Conservation (phyloP, 2,113 vertebrate genomes). For the Corythoichthys intestinalis region DNA sequence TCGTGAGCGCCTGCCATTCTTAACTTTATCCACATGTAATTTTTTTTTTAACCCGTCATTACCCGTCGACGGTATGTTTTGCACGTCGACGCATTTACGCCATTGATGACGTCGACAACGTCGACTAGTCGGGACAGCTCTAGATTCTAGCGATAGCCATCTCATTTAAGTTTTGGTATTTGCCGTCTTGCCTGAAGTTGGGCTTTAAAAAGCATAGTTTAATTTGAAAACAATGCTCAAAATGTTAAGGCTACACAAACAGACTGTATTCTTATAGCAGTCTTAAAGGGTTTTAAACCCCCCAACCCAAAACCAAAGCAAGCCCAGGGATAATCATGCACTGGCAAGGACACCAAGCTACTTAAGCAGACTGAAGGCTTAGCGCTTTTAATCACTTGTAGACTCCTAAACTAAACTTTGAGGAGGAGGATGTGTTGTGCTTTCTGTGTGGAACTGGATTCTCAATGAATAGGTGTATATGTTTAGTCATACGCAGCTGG, state of each 20-base stretch:
- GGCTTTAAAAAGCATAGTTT: constrained; percentile 19
- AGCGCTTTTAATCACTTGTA: constrained; percentile 53
- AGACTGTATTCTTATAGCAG: constrained; percentile 55
- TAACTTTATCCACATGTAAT: too few species aligned
- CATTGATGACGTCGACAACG: too few species aligned
- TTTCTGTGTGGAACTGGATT: constrained; percentile 31
- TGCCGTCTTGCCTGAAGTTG: background rate
- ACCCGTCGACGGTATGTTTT: too few species aligned
- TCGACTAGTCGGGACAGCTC: too few species aligned
- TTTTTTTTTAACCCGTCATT: too few species aligned
- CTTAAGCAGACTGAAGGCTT: constrained; percentile 54
- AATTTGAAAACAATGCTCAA: constrained; percentile 35
- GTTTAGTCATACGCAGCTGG: constrained; percentile 8
- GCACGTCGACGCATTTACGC: too few species aligned
- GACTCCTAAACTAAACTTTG: constrained; percentile 39
- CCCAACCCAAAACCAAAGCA: constrained; percentile 17
- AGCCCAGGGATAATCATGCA: constrained; percentile 48
- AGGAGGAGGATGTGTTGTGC: constrained; percentile 9
- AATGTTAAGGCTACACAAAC: constrained; percentile 46
- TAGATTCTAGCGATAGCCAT: background rate
- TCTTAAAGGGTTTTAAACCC: constrained; percentile 32
- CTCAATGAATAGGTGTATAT: constrained; percentile 15
- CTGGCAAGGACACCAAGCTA: constrained; percentile 49
- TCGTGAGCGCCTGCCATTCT: too few species aligned
- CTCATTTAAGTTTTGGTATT: background rate